A percentile compares a stretch with the other conserved stretches of the same genome.
phyloP scores from a whole-genome alignment of 2,888 invertebrate species.

The Tipula unca region DNA sequence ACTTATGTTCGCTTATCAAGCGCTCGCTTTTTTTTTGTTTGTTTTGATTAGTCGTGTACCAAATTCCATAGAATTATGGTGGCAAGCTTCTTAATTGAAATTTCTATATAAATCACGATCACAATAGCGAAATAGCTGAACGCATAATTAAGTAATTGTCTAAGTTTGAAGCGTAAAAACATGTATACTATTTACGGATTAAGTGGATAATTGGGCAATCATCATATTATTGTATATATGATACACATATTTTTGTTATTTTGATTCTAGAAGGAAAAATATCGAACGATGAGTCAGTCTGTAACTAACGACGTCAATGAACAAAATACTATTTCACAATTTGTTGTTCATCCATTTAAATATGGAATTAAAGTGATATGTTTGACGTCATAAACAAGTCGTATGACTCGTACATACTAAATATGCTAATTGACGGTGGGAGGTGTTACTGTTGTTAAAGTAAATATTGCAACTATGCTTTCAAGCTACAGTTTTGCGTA shows the following conservation, averaged over 20 bases:
- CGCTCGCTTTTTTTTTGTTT: neutral
- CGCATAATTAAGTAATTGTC: neutral
- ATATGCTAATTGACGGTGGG: neutral
- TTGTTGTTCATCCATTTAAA: neutral
- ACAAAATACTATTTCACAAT: neutral
- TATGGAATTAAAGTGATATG: neutral
- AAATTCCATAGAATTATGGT: neutral
- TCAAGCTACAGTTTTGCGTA: no score
- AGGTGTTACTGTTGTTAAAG: neutral
- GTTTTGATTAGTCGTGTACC: neutral
- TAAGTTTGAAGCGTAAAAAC: neutral
- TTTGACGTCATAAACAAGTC: neutral
- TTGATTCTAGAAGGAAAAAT: neutral
- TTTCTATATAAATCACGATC: neutral
- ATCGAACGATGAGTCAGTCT: neutral
- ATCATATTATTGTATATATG: neutral
- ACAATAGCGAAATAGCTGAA: neutral
- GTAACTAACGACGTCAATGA: neutral
- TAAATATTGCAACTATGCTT: neutral
- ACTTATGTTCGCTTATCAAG: no score
- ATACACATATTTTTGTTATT: neutral
- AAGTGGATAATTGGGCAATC: neutral
- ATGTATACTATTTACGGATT: neutral
- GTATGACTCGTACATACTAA: neutral
- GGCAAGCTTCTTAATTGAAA: neutral